Conservation (phyloP, 2,888 invertebrate species). For the Andricus curvator region DNA sequence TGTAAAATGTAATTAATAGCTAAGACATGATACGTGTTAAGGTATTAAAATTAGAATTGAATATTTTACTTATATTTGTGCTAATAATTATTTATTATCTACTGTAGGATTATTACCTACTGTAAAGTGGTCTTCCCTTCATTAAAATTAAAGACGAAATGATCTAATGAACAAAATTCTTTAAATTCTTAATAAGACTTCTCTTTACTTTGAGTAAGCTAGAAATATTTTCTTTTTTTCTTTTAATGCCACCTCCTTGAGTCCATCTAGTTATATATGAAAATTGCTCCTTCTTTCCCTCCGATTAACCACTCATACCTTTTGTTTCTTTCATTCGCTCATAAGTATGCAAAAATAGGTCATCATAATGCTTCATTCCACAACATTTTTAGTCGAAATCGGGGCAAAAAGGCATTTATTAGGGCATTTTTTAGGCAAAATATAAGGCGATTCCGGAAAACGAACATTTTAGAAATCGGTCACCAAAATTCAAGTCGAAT, state of each 20-base stretch:
- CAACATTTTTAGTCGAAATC: neutral
- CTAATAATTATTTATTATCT: no score
- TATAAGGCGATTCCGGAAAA: no score
- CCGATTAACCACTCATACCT: neutral
- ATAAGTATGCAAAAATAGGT: constrained; percentile 3
- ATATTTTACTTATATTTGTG: no score
- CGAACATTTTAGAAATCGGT: no score
- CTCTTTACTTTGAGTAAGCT: neutral
- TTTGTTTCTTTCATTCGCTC: neutral
- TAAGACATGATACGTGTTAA: no score
- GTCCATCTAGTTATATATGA: neutral
- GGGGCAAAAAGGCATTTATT: neutral
- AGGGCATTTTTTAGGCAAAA: no score
- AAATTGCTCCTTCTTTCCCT: neutral
- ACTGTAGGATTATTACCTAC: no score
- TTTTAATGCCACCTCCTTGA: neutral
- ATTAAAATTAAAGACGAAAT: neutral
- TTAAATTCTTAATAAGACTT: neutral
- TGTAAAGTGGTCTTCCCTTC: no score
- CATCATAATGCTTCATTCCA: constrained; percentile 2
- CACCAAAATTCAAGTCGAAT: no score
- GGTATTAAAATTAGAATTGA: no score
- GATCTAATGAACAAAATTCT: neutral
- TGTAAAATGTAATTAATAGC: no score
- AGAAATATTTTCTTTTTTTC: neutral